Evolutionary conservation across 2,113 vertebrate species (phyloP), one percentile per base, ranked within the genome.

Genomic region (Polypterus bichir): DNA sequence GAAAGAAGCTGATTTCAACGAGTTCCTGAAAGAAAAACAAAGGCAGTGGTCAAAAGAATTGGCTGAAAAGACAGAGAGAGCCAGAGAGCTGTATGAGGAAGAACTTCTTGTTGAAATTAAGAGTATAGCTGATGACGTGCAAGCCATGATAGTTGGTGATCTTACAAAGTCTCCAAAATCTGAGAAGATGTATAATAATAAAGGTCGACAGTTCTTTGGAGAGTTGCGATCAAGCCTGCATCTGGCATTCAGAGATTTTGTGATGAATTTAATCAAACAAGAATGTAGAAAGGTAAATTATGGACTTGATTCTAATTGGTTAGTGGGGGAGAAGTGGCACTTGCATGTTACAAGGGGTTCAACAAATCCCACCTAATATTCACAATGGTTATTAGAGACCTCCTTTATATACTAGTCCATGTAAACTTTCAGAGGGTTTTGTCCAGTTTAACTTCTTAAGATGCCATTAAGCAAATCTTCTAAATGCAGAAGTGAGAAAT

Each of bases 281-380:
- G 78, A 87, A 5, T 84, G 83, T 87, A 77, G 77, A 66, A 81
- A 86, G 83, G 95, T 95, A 83, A 69, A 80, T 64, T 27, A 27
- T 27, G 27, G 27, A 27, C 27, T 27, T 27, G 27, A 27, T 27
- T 27, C 27, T 27, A 27, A 27, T 27, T 27, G 27, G 27, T 27
- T 27, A 27, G 27, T 27, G 27, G 27, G 27, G 27, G 27, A 2
- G 27, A 27, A 27, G 27, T 27, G 27, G 27, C 27, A 27, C 27
- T 27, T 27, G 27, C 27, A 27, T 27, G 27, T 27, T 27, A 27
- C 27, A 27, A 27, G 46, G 9, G 9, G 11, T 49, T 5, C 62
- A 9, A 27, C 7, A 2, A 3, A 6, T 10, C 9, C 44, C 49
- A 4, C 44, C 27, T 27, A 27, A 27, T 1, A 7, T 61, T 11